Evolutionary conservation across 2,888 invertebrate genomes (phyloP).

Genomic region (Limnephilus marmoratus): DNA sequence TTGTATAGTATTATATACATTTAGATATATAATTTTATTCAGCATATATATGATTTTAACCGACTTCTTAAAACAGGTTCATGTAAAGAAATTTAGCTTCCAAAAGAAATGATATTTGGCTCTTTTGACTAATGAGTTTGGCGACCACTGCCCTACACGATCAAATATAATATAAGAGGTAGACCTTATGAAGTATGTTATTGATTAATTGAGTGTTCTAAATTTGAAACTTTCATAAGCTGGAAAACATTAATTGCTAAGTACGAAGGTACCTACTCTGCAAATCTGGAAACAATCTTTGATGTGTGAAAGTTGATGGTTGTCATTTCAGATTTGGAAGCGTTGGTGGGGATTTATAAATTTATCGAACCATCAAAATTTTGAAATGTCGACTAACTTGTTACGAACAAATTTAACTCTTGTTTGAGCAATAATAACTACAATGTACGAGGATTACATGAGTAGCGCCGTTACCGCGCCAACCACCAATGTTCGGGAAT

Average conservation of each 20-base stretch:
- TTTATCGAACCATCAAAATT: not conserved
- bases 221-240: not conserved
- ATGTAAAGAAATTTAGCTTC: too few species aligned
- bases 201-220: not conserved
- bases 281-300: not conserved
- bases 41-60: too few species aligned
- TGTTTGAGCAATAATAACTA: constrained; percentile 6
- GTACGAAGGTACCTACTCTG: not conserved
- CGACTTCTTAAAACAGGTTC: too few species aligned
- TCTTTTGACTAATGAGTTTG: too few species aligned
- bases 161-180: not conserved
- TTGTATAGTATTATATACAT: too few species aligned
- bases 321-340: constrained; percentile 11
- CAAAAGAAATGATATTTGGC: too few species aligned
- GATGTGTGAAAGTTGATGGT: not conserved
- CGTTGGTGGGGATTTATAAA: constrained; percentile 17
- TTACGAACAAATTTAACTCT: constrained; percentile 32
- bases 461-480: not conserved
- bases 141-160: too few species aligned
- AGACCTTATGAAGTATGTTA: not conserved
- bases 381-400: constrained; percentile 14
- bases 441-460: not conserved
- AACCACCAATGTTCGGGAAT: not conserved
- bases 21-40: too few species aligned
- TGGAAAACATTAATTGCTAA: not conserved